Percentiles rank a stretch among this genome's conserved stretches.
Conservation (phyloP, 2,797 vertebrate genomes). For the Oreonectes daqikongensis region DNA sequence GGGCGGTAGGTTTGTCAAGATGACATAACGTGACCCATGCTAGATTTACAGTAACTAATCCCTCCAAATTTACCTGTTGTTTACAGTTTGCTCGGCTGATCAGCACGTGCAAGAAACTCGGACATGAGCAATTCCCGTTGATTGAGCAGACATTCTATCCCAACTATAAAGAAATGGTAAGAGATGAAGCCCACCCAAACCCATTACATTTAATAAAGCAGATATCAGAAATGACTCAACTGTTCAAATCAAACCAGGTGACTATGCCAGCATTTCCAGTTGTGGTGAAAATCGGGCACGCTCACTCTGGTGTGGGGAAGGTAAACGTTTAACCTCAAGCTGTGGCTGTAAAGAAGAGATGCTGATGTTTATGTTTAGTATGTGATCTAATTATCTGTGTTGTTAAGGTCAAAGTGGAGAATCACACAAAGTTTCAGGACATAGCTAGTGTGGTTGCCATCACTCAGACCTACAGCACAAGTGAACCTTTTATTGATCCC, state of each 20-base stretch:
- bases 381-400: background rate
- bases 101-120: conserved; percentile 87
- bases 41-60: background rate
- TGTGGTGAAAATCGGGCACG: conserved; percentile 98
- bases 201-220: background rate
- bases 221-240: background rate
- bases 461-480: conserved; percentile 96
- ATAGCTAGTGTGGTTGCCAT: conserved; percentile 97
- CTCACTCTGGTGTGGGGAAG: conserved; percentile 97
- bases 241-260: conserved; percentile 73
- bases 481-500: conserved; percentile 94
- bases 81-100: conserved; percentile 94
- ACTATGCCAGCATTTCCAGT: conserved; percentile 95
- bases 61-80: background rate
- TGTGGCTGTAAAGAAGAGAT: background rate
- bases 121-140: conserved; percentile 93
- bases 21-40: background rate
- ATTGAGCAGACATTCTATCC: conserved; percentile 97
- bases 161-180: conserved; percentile 98
- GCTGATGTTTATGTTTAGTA: background rate
- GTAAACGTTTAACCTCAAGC: conserved; percentile 70
- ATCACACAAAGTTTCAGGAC: conserved; percentile 98
- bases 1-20: conserved; percentile 85
- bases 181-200: conserved; percentile 51
- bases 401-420: conserved; percentile 93